Base-by-base conservation (phyloP, 2,888 invertebrate genomes). In the Euclidia mi region DNA sequence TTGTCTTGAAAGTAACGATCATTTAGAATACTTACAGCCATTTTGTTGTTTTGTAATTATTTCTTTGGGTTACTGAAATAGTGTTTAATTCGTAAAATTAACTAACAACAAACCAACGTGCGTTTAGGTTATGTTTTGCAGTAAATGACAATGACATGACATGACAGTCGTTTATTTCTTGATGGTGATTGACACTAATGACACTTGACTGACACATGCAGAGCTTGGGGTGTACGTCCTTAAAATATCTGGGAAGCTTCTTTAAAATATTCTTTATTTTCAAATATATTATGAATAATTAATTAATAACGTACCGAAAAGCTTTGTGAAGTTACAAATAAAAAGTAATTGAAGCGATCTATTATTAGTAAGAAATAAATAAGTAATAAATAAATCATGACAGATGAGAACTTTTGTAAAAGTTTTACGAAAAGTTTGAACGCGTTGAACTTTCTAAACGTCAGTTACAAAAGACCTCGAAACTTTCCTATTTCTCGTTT, bases 401-500 rank as follows among this genome's bases (percentile, higher is more conserved):
- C 11, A 32, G n/a, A n/a, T 34, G 1, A 2, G 11, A 47, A 55
- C 41, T 56, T 62, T 47, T 17, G 10, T 31, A 65, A 47, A 70
- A 62, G 38, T 40, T 53, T 55, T 47, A 15, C 7, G 47, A 41
- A 44, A 53, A 62, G 29, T 56, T 72, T 73, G 82, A 88, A 88
- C 81, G 84, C 73, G 74, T 68, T 77, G 81, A 90, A 92, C 90
- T 92, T 91, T 91, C 90, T 91, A 89, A 88, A 88, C 79, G 91
- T 90, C 88, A 89, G 87, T 89, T 87, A 81, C 71, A 72, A 73
- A 65, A 84, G 84, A 76, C 85, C 84, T 90, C 84, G 85, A 86
- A 92, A 92, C 88, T 92, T 90, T 91, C 87, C 61, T 84, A 81
- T 40, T 86, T 88, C 91, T 88, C 81, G 91, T 91, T 90, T 88